These are phyloP conservation scores for Actinernus sp. DNA, from an alignment of 92 coral and sea anemone genomes.

Conservation along the genomic window DNA sequence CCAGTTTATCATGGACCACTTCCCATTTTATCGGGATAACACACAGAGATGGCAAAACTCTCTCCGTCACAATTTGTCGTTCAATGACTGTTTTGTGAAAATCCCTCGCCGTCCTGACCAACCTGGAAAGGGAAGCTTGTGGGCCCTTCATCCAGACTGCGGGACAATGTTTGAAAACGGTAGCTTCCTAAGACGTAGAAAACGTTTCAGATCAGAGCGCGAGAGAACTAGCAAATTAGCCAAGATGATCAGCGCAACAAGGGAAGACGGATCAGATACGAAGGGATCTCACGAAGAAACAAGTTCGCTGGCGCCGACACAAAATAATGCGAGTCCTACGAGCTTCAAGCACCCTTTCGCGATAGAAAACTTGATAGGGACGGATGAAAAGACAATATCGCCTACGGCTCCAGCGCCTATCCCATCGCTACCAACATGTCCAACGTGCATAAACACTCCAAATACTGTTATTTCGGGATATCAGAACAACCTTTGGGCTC, in stretches of 20 bases:
- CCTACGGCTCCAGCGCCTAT: slow-evolving; percentile 60
- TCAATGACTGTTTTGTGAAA: slow-evolving; percentile 98
- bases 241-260: slow-evolving; percentile 59
- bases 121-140: slow-evolving; percentile 98
- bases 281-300: neutral
- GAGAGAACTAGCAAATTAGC: slow-evolving; percentile 81
- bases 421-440: slow-evolving; percentile 85
- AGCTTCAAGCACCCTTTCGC: slow-evolving; percentile 95
- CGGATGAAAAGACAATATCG: slow-evolving; percentile 61
- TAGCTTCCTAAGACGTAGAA: slow-evolving; percentile 91
- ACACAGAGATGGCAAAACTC: slow-evolving; percentile 99
- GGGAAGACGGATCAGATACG: slow-evolving; percentile 35
- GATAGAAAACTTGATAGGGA: slow-evolving; percentile 92
- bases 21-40: slow-evolving; percentile 97
- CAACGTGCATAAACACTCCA: slow-evolving; percentile 77
- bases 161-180: slow-evolving; percentile 99
- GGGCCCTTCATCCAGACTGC: slow-evolving; percentile 99
- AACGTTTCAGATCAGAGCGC: slow-evolving; percentile 94
- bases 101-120: slow-evolving; percentile 98
- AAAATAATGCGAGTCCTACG: slow-evolving; percentile 33
- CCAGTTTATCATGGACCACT: slow-evolving; percentile 99
- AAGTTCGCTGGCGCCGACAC: slow-evolving; percentile 10
- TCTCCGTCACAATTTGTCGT: slow-evolving; percentile 90
- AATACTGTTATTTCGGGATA: slow-evolving; percentile 48
- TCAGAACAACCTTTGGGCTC: slow-evolving; percentile 77